Evolutionary conservation across 2,797 vertebrate species (phyloP).

Genomic region (Eupleurogrammus muticus): DNA sequence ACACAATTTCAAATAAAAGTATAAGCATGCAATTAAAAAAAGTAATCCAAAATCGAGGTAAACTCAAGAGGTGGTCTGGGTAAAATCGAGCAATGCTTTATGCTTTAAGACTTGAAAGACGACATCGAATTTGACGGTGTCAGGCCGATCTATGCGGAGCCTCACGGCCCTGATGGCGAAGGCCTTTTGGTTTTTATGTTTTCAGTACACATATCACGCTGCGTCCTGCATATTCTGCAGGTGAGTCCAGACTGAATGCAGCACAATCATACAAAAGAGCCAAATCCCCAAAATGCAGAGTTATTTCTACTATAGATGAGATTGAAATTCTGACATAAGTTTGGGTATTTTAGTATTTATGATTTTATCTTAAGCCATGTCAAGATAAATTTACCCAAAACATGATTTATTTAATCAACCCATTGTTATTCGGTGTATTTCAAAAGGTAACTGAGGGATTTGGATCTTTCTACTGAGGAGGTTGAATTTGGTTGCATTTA

Average conservation of each 20-base stretch:
- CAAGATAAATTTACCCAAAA: background rate
- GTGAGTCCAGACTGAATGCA: background rate
- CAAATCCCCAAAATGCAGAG: background rate
- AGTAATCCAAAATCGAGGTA: too few relatives aligned
- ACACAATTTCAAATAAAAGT: too few relatives aligned
- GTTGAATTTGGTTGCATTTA: slow-evolving; percentile 8
- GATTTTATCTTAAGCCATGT: background rate
- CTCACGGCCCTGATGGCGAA: too few relatives aligned
- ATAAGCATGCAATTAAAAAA: too few relatives aligned
- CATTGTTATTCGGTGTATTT: background rate
- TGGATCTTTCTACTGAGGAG: background rate
- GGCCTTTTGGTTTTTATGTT: too few relatives aligned
- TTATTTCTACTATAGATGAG: background rate
- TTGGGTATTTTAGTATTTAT: background rate
- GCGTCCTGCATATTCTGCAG: background rate
- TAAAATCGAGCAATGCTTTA: too few relatives aligned
- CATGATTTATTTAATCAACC: background rate
- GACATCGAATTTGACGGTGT: too few relatives aligned
- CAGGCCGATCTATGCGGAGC: too few relatives aligned
- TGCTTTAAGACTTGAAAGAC: too few relatives aligned
- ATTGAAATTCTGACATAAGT: background rate
- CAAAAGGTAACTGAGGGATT: background rate
- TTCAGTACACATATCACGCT: too few relatives aligned
- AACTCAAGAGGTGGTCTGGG: too few relatives aligned
- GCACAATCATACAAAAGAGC: background rate